A percentile compares a stretch with the other conserved stretches of the same genome.
phyloP scores from a whole-genome alignment of 2,888 invertebrate species.

The Drosophila colorata region DNA sequence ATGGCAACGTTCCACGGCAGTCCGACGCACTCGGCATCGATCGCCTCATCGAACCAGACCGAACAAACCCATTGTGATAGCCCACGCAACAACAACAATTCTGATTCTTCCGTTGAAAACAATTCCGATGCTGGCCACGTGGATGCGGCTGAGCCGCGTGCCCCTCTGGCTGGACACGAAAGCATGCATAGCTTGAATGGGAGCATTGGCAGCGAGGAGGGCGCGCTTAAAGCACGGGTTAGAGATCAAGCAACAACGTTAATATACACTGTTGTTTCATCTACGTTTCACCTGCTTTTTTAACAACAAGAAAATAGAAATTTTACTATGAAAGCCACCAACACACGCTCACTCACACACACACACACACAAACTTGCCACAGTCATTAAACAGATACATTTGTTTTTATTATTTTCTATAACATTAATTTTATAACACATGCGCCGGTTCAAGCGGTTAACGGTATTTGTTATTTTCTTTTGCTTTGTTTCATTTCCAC shows the following conservation, averaged over 20 bases:
- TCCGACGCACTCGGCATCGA: constrained; percentile 71
- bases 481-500: constrained; percentile 36
- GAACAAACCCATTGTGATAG: constrained; percentile 82
- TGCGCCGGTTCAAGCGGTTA: constrained; percentile 5
- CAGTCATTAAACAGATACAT: constrained; percentile 15
- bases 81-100: constrained; percentile 31
- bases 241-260: constrained; percentile 61
- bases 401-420: constrained; percentile 20
- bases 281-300: constrained; percentile 68
- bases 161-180: constrained; percentile 68
- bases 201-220: constrained; percentile 56
- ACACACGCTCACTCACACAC: constrained; percentile 13
- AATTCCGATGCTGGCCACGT: constrained; percentile 24
- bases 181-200: constrained; percentile 66
- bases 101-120: constrained; percentile 48
- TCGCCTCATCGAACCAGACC: constrained; percentile 81
- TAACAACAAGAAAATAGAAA: constrained; percentile 20
- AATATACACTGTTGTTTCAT: constrained; percentile 57
- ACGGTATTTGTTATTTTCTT: constrained; percentile 11
- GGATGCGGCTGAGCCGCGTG: constrained; percentile 37
- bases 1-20: constrained; percentile 71
- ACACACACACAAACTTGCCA: constrained; percentile 10
- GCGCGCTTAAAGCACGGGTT: constrained; percentile 84
- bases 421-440: constrained; percentile 26
- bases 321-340: constrained; percentile 11